Percentiles rank a stretch among this genome's conserved stretches.
phyloP scores from a whole-genome alignment of 2,888 invertebrate species.

The Caenorhabditis afra region DNA sequence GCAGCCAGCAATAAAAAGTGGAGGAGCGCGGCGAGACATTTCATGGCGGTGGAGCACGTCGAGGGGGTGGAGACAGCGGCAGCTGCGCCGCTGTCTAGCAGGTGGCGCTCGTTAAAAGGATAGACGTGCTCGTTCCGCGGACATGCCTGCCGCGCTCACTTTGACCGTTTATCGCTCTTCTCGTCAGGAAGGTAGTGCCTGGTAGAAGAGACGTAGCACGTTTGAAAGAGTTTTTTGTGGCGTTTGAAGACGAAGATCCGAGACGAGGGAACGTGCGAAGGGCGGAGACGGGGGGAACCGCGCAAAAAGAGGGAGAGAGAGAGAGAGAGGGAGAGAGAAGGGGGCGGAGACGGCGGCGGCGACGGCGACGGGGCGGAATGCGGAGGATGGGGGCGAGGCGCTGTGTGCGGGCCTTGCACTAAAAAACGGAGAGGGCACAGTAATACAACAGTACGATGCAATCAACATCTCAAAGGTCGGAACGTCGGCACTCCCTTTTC shows the following conservation, averaged over 20 bases:
- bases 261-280: constrained; percentile 2
- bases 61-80: not conserved
- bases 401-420: too few species aligned
- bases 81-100: constrained; percentile 4
- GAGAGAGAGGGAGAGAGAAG: constrained; percentile 11
- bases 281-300: not conserved
- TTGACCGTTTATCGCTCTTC: constrained; percentile 12
- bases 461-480: constrained; percentile 6
- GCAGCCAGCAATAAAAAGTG: too few species aligned
- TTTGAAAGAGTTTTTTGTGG: constrained; percentile 20
- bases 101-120: not conserved
- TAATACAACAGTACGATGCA: not conserved
- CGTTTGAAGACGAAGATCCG: constrained; percentile 1
- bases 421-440: constrained; percentile 3
- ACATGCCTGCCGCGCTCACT: not conserved
- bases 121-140: constrained; percentile 1
- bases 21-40: too few species aligned
- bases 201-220: constrained; percentile 13
- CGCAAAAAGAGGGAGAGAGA: not conserved
- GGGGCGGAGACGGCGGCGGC: constrained; percentile 13
- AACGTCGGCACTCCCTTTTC: not conserved
- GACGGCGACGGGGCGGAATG: constrained; percentile 1
- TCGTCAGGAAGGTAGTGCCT: constrained; percentile 11
- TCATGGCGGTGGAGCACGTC: not conserved
- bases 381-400: constrained; percentile 10